Conservation (phyloP, 2,113 vertebrate genomes). For the Tachycineta bicolor region DNA sequence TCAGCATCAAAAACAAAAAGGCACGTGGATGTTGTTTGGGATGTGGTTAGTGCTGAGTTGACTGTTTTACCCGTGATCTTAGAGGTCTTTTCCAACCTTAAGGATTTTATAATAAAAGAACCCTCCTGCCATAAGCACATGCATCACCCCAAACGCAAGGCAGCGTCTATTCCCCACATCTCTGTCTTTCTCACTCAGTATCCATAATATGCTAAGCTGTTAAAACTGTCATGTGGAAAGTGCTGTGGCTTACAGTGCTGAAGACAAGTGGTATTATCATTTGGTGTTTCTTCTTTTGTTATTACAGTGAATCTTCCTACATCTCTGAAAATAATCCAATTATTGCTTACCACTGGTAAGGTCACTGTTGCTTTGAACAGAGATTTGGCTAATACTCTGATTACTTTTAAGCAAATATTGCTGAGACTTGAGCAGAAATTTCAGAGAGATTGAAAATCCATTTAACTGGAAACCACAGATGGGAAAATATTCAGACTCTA, state of each 20-base stretch:
- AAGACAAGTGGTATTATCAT: constrained; percentile 51
- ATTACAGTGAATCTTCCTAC: constrained; percentile 52
- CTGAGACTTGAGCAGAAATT: constrained; percentile 29
- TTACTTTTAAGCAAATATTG: constrained; percentile 64
- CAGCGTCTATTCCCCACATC: neutral
- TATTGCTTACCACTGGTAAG: constrained; percentile 51
- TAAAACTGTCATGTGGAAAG: neutral
- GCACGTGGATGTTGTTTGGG: neutral
- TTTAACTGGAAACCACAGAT: constrained; percentile 42
- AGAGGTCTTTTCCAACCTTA: neutral
- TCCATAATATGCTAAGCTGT: constrained; percentile 32
- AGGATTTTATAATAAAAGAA: neutral
- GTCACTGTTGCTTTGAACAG: constrained; percentile 56
- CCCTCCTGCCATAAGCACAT: fast-evolving
- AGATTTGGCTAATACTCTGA: constrained; percentile 57
- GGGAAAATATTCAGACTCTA: constrained; percentile 33
- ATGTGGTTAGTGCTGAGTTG: neutral
- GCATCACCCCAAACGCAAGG: neutral
- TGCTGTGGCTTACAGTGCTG: neutral
- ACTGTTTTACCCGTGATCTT: neutral
- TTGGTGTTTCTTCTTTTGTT: constrained; percentile 56
- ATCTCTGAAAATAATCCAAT: constrained; percentile 67
- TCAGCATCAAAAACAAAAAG: neutral
- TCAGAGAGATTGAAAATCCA: constrained; percentile 45
- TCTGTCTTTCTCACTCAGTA: constrained; percentile 12